Evolutionary conservation across 2,888 invertebrate genomes (phyloP).

Genomic region (Metallyticus violacea): DNA sequence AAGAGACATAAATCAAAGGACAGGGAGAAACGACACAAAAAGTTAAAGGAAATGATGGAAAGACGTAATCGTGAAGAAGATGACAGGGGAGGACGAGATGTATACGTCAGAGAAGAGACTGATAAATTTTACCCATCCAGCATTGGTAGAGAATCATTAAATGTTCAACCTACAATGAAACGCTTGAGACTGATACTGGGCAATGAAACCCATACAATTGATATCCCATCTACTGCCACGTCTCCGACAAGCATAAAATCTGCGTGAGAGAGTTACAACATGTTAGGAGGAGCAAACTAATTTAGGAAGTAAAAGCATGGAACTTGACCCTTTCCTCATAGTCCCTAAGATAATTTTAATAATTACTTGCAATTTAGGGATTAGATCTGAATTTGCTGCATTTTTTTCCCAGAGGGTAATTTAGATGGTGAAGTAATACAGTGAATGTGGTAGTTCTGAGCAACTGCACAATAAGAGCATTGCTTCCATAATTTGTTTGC

Average conservation of each 20-base stretch:
- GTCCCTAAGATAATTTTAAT: neutral
- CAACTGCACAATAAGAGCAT: neutral
- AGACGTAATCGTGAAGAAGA: neutral
- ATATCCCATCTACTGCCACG: slow-evolving; percentile 60
- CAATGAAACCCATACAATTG: slow-evolving; percentile 84
- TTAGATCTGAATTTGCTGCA: neutral
- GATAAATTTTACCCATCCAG: slow-evolving; percentile 9
- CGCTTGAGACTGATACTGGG: slow-evolving; percentile 83
- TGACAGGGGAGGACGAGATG: neutral
- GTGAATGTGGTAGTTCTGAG: neutral
- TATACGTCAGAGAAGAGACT: slow-evolving; percentile 13
- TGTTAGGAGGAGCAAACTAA: neutral
- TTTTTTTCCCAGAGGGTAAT: neutral
- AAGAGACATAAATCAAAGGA: slow-evolving; percentile 59
- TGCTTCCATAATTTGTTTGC: neutral
- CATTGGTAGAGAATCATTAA: neutral
- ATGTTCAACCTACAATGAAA: slow-evolving; percentile 66
- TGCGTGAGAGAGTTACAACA: neutral
- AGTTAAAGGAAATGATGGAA: slow-evolving; percentile 19
- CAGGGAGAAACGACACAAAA: slow-evolving; percentile 37
- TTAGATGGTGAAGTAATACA: neutral
- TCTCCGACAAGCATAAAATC: slow-evolving; percentile 13
- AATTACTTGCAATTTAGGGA: neutral
- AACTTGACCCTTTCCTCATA: neutral
- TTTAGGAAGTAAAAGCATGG: neutral